Conservation (phyloP, 1,140 invertebrate genomes). For the Caenorhabditis inopinata region DNA sequence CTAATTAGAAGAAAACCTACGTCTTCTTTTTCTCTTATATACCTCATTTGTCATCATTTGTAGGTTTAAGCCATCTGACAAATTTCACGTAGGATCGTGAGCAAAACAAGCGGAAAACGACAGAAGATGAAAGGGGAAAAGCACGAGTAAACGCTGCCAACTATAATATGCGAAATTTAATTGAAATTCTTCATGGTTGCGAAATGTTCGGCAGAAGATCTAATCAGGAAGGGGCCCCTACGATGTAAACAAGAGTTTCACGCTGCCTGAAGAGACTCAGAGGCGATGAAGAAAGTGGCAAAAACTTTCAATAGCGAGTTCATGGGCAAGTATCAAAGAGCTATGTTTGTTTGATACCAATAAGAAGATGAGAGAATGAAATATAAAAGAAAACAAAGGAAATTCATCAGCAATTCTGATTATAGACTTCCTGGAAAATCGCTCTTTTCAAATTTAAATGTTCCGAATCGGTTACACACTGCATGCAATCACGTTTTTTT, state of each 20-base stretch:
- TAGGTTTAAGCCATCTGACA: not conserved
- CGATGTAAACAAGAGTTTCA: conserved; percentile 24
- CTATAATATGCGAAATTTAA: conserved; percentile 25
- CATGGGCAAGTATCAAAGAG: not conserved
- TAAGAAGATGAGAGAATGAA: not conserved
- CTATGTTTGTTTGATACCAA: not conserved
- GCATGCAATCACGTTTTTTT: no score
- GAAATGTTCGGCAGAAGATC: conserved; percentile 3
- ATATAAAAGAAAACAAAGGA: no score
- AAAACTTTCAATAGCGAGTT: not conserved
- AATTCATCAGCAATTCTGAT: no score
- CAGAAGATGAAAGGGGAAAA: not conserved
- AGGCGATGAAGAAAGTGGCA: not conserved
- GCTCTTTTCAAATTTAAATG: no score
- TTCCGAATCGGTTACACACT: no score
- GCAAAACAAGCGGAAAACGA: not conserved
- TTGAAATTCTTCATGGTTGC: not conserved
- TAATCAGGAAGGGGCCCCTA: conserved; percentile 7
- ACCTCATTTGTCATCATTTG: conserved; percentile 23
- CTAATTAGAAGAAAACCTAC: not conserved
- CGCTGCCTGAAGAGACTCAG: not conserved
- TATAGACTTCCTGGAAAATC: no score
- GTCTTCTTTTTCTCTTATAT: not conserved
- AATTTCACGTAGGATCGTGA: conserved; percentile 3
- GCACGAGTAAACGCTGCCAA: not conserved